phyloP scores from a whole-genome alignment of 2,113 vertebrate genomes.

The Ammodramus savannarum region DNA sequence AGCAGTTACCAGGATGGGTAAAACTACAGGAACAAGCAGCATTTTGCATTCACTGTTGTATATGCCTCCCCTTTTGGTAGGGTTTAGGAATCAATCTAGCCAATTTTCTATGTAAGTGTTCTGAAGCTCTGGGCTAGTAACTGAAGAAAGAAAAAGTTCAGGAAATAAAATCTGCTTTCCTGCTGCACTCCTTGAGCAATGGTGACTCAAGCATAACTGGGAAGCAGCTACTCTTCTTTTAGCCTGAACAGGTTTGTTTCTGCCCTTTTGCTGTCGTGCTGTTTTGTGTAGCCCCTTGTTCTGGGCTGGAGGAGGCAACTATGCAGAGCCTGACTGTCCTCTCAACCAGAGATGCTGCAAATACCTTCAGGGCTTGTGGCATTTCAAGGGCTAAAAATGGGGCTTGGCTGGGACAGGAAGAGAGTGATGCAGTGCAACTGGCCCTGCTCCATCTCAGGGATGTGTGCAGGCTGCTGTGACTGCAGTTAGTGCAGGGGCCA shows the following conservation, averaged over 20 bases:
- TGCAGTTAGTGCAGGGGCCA: no score
- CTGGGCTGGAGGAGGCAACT: not conserved
- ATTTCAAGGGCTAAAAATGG: not conserved
- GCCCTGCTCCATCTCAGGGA: no score
- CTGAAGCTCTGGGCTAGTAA: not conserved
- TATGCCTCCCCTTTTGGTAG: not conserved
- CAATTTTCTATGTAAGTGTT: not conserved
- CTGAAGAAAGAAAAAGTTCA: not conserved
- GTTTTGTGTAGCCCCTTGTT: not conserved
- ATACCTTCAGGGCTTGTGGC: not conserved
- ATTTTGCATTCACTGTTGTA: accelerated
- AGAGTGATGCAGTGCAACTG: accelerated
- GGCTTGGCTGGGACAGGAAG: not conserved
- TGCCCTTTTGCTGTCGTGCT: accelerated
- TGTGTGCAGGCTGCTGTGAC: accelerated
- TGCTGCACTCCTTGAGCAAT: not conserved
- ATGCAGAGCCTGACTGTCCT: accelerated
- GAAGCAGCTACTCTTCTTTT: not conserved
- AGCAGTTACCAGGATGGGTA: not conserved
- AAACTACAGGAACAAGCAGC: not conserved
- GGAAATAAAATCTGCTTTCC: not conserved
- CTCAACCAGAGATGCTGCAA: not conserved
- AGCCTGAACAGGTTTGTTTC: not conserved
- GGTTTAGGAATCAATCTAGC: not conserved
- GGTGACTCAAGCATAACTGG: not conserved